Evolutionary conservation across 2,888 invertebrate species (phyloP).

Genomic region (Drosophila tanythrix): DNA sequence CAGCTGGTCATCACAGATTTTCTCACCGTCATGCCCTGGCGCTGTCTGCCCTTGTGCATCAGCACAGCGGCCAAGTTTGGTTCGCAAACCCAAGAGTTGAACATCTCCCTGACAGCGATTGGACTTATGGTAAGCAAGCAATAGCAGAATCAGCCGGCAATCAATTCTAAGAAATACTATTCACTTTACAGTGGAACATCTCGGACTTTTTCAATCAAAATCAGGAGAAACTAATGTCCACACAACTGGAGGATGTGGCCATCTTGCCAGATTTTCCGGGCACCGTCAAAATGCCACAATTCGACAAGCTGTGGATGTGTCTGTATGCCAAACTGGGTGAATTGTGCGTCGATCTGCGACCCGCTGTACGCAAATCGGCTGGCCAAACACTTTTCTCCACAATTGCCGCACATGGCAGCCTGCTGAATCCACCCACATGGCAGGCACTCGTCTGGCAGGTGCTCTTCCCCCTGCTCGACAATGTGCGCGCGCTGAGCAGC

Average conservation of each 20-base stretch:
- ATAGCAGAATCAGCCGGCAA: not conserved
- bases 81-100: constrained; percentile 97
- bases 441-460: constrained; percentile 97
- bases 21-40: constrained; percentile 95
- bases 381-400: constrained; percentile 99
- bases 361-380: constrained; percentile 98
- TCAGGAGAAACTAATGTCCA: constrained; percentile 92
- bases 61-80: constrained; percentile 98
- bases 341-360: constrained; percentile 96
- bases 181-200: constrained; percentile 95
- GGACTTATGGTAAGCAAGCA: constrained; percentile 92
- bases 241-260: constrained; percentile 90
- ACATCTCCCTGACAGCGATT: constrained; percentile 98
- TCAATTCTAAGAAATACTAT: constrained; percentile 84
- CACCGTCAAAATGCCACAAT: constrained; percentile 93
- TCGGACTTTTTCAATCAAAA: constrained; percentile 99
- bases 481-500: constrained; percentile 90
- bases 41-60: constrained; percentile 95
- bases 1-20: constrained; percentile 98
- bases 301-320: constrained; percentile 98
- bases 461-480: constrained; percentile 96
- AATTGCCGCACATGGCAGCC: constrained; percentile 96
- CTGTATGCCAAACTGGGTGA: constrained; percentile 94
- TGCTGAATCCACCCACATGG: constrained; percentile 96
- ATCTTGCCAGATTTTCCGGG: constrained; percentile 94